phyloP scores from a whole-genome alignment of 1,140 invertebrate species.

The Campoletis sonorensis region DNA sequence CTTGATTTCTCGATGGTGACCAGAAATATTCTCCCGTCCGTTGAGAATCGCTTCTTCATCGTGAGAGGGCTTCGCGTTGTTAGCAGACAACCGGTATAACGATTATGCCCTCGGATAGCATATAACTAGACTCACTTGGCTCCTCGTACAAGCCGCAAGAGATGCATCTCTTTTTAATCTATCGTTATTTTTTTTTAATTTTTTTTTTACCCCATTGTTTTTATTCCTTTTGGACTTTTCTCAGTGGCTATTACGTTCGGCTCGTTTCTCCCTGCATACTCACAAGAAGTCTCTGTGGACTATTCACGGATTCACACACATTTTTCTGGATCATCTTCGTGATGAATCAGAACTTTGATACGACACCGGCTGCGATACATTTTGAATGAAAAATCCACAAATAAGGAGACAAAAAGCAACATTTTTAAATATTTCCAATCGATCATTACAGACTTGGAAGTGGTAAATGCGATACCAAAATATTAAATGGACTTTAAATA shows the following conservation, averaged over 20 bases:
- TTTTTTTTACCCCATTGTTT: constrained; percentile 10
- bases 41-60: constrained; percentile 10
- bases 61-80: constrained; percentile 11
- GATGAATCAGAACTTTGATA: no score
- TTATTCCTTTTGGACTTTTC: not conserved
- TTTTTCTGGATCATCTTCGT: not conserved
- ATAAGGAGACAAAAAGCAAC: not conserved
- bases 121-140: constrained; percentile 27
- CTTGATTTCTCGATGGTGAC: constrained; percentile 16
- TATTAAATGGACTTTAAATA: no score
- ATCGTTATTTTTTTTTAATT: not conserved
- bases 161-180: constrained; percentile 20
- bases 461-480: no score
- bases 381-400: not conserved
- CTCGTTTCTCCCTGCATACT: not conserved
- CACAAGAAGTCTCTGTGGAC: not conserved
- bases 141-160: constrained; percentile 10
- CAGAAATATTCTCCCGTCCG: constrained; percentile 21
- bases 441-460: no score
- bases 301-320: no score
- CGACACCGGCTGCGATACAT: not conserved
- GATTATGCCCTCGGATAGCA: constrained; percentile 27
- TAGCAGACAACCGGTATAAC: constrained; percentile 30
- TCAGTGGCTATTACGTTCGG: not conserved
- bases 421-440: not conserved